Conservation (phyloP, 1,140 invertebrate genomes). For the Batillaria attramentaria region DNA sequence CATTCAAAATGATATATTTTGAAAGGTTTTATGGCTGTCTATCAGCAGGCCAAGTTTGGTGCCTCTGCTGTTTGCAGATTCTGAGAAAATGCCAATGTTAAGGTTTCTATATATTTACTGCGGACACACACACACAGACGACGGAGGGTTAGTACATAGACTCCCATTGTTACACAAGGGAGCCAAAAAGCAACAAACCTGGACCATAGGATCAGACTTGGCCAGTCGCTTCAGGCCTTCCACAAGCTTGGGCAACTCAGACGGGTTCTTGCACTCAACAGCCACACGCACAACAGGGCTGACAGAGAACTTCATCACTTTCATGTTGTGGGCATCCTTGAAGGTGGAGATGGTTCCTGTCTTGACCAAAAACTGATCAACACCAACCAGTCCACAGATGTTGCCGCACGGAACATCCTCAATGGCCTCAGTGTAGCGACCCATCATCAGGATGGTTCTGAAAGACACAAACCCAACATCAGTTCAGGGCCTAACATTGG, state of each 20-base stretch:
- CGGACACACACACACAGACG: too few species aligned
- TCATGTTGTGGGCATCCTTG: conserved; percentile 99
- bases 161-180: too few species aligned
- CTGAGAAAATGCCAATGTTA: too few species aligned
- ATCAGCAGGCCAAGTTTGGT: too few species aligned
- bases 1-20: too few species aligned
- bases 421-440: conserved; percentile 99
- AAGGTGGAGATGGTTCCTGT: conserved; percentile 99
- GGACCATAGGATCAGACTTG: conserved; percentile 99
- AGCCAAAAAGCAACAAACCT: too few species aligned
- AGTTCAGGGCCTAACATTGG: too few species aligned
- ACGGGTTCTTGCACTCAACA: conserved; percentile 99
- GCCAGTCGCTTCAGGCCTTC: conserved; percentile 98
- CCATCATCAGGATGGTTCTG: conserved; percentile 99
- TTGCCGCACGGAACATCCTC: conserved; percentile 99
- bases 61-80: too few species aligned
- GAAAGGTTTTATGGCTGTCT: too few species aligned
- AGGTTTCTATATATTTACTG: too few species aligned
- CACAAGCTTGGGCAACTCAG: conserved; percentile 98
- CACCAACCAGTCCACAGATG: conserved; percentile 99
- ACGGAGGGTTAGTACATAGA: too few species aligned
- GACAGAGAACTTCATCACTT: conserved; percentile 91
- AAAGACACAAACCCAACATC: too few species aligned
- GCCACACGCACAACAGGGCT: conserved; percentile 99
- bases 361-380: conserved; percentile 99